These are phyloP conservation scores for Bungarus multicinctus DNA, from an alignment of 2,113 vertebrate genomes.

Conservation along the genomic window DNA sequence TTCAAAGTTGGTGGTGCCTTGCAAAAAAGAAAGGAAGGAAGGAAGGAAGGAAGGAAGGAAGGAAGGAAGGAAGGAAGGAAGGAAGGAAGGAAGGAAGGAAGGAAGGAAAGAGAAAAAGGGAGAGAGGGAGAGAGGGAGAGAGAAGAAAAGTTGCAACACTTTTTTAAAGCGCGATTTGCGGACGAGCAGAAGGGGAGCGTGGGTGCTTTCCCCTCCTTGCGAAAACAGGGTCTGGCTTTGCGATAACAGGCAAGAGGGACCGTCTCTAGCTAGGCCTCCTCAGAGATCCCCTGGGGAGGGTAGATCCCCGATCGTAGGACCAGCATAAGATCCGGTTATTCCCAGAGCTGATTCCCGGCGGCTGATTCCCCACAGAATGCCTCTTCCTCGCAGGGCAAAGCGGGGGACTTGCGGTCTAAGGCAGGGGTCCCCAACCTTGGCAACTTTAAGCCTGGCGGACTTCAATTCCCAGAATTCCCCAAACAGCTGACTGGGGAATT, in stretches of 20 bases:
- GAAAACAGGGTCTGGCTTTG: not conserved
- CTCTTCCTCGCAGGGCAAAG: not conserved
- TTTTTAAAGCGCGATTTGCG: not conserved
- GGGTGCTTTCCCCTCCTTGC: no score
- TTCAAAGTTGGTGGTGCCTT: not conserved
- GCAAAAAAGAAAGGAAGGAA: not conserved
- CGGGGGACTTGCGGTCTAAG: not conserved
- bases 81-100: not conserved
- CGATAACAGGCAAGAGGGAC: not conserved
- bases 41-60: no score
- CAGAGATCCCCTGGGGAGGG: rapidly evolving
- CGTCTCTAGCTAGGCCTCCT: not conserved
- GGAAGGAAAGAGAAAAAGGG: no score
- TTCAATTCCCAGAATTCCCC: no score
- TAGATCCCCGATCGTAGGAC: rapidly evolving
- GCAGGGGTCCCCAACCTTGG: no score
- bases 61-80: no score
- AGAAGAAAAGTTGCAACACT: not conserved
- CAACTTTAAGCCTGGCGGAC: no score
- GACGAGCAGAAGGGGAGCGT: not conserved
- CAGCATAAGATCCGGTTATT: no score
- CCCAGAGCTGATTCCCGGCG: no score
- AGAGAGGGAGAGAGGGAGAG: not conserved
- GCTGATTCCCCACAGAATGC: not conserved
- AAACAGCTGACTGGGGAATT: no score